phyloP scores from a whole-genome alignment of 2,797 vertebrate species.

The Falco concolor region DNA sequence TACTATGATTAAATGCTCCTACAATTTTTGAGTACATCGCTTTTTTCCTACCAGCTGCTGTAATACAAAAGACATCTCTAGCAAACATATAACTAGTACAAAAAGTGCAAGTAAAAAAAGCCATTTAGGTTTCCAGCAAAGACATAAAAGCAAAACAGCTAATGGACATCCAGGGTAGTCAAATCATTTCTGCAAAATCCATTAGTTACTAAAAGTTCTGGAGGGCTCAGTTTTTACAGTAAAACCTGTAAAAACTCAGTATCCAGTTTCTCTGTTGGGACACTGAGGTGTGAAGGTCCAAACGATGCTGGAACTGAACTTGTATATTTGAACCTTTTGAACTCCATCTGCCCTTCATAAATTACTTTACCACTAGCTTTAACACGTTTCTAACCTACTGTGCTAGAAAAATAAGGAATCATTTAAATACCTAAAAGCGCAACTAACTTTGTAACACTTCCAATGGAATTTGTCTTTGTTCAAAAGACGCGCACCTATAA shows the following conservation, averaged over 20 bases:
- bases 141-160: conserved; percentile 59
- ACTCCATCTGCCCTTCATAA: conserved; percentile 67
- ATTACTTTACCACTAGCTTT: conserved; percentile 61
- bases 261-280: conserved; percentile 78
- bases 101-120: conserved; percentile 58
- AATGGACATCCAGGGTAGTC: conserved; percentile 77
- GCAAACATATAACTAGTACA: conserved; percentile 49
- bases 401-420: neutral
- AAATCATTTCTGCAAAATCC: conserved; percentile 84
- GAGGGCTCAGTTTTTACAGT: conserved; percentile 75
- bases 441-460: conserved; percentile 55
- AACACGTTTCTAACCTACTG: conserved; percentile 46
- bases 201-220: conserved; percentile 78
- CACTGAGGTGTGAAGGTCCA: conserved; percentile 75
- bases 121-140: conserved; percentile 67
- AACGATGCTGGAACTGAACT: conserved; percentile 74
- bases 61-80: conserved; percentile 51
- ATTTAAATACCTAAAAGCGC: conserved; percentile 31
- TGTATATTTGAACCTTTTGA: conserved; percentile 75
- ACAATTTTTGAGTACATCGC: conserved; percentile 7
- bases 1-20: conserved; percentile 9
- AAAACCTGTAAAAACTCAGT: conserved; percentile 73
- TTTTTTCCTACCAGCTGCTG: conserved; percentile 40
- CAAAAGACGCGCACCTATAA: neutral
- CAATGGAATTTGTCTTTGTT: conserved; percentile 51